Conservation (phyloP, 2,888 invertebrate species). For the Drosophila putrida region DNA sequence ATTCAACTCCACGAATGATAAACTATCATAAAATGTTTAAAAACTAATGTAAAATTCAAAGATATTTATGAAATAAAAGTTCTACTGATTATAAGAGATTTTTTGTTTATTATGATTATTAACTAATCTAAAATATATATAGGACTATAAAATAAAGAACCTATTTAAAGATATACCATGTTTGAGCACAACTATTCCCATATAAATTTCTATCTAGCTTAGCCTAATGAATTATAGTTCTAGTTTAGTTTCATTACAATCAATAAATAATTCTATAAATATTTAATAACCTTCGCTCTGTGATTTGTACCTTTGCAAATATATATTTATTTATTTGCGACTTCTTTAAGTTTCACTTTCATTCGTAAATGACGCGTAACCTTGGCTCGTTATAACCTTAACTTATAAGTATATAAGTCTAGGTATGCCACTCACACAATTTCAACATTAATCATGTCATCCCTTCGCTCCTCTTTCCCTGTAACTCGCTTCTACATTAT, state of each 20-base stretch:
- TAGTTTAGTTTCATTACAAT: not conserved
- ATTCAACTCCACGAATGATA: no score
- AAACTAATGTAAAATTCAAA: no score
- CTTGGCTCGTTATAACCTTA: conserved; percentile 42
- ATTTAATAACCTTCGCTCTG: conserved; percentile 6
- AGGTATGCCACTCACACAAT: conserved; percentile 64
- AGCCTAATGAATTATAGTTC: not conserved
- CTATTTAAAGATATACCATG: no score
- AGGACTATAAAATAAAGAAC: no score
- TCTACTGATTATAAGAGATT: no score
- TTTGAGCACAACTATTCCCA: no score
- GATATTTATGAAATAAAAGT: no score
- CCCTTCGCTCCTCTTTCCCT: not conserved
- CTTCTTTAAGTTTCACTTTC: conserved; percentile 5
- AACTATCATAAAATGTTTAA: no score
- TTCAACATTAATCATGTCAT: conserved; percentile 62
- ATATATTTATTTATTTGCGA: conserved; percentile 3
- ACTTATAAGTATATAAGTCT: conserved; percentile 9
- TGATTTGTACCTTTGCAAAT: not conserved
- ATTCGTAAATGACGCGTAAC: conserved; percentile 13
- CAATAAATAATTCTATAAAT: conserved; percentile 6
- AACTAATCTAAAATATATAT: no score
- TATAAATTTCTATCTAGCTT: no score
- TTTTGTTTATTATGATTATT: no score
- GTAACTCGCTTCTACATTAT: conserved; percentile 36